Base-by-base conservation (phyloP, 2,888 invertebrate genomes). In the Ennomos erosarius region DNA sequence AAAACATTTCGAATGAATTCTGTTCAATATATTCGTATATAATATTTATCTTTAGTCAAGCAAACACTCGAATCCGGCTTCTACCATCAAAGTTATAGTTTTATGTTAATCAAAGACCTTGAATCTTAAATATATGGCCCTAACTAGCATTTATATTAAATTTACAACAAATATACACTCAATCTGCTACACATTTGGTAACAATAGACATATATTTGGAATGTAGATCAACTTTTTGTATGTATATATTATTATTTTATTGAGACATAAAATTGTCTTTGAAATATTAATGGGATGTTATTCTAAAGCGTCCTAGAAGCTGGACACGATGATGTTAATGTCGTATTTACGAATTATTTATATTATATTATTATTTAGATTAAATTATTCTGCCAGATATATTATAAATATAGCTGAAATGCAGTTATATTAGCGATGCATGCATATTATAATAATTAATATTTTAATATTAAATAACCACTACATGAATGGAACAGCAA, bases 161-260 rank as follows among this genome's bases (percentile, higher is more conserved):
- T 55, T 59, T 55, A 59, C 50, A 59, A 59, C 58, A 52, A 10
- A 47, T 34, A 48, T 53, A 53, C 40, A 49, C 42, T 43, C 38
- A 51, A 55, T 51, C 37, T 51, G 43, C 26, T 47, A 46, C 47
- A 46, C 51, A 66, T 67, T 64, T 62, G 36, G 66, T 60, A 62
- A 67, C 64, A 67, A 67, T 65, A 50, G 65, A 39, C 47, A 46
- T 47, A 42, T 54, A 37, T 45, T 45, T 49, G 50, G 39, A 58
- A 64, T 64, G 59, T 67, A 56, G 64, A 67, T 60, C 64, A 62
- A 47, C 10, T 64, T 64, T 54, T 55, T 46, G 13, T 38, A n/a
- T n/a, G 39, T 16, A 38, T 58, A 10, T 57, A 4, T 48, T n/a
- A n/a, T n/a, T n/a, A n/a, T n/a, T n/a, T 48, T 26, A 58, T 43